Base-by-base conservation (phyloP, 2,797 vertebrate species). In the Lithobates sylvaticus region DNA sequence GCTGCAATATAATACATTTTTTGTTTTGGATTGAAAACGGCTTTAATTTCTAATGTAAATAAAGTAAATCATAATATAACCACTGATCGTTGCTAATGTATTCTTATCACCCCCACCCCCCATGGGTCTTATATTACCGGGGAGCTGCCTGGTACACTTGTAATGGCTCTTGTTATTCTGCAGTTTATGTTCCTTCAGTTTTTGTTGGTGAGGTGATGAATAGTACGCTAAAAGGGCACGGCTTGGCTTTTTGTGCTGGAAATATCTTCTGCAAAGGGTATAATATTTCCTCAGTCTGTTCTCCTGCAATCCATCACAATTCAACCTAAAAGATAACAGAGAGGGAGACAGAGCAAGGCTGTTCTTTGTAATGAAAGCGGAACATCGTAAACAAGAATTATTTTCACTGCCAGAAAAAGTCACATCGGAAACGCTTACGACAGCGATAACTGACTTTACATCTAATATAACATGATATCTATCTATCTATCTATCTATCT, bases 271-370 rank as follows among this genome's bases (percentile, higher is more conserved):
- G 81, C 71, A 87, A 87, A 74, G 73, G 64, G 83, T 86, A 87
- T 21, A 68, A 36, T 88, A 90, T 81, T 78, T 61, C 83, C 54
- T 27, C 1, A 34, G 21, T 90, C 68, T 42, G 42, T 75, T 34
- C 85, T 90, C 81, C 82, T 88, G 54, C 10, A 78, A 12, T 89
- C 84, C 89, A 79, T 7, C 54, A 79, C 81, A 58, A 89, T 88
- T 85, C 80, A 70, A 12, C 78, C 44, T 74, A 79, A 79, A 83
- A 87, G 81, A 87, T 79, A 84, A 87, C 27, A 44, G 29, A 67
- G 64, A 15, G 65, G n/a, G 61, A 39, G 27, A 65, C 27, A 36
- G 50, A 42, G 26, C 26, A 10, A 29, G 47, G 54, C 73, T 70
- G 88, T 89, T 88, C 78, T 90, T 10, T 68, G 27, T 78, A 84